Evolutionary conservation across 2,113 vertebrate genomes (phyloP).

Genomic region (Passer montanus): DNA sequence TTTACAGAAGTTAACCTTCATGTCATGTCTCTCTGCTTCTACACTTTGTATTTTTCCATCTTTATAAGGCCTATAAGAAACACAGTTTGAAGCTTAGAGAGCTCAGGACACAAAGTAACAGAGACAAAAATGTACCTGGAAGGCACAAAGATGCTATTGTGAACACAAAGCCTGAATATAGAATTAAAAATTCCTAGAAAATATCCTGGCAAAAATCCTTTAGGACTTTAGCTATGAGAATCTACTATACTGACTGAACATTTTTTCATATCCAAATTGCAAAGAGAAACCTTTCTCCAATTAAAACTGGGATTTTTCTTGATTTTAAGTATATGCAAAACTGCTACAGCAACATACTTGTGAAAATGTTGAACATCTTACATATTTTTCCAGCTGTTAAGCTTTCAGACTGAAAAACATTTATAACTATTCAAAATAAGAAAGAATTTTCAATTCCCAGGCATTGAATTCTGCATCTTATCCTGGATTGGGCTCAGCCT

Average conservation of each 20-base stretch:
- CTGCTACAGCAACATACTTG: background rate
- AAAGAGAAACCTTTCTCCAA: background rate
- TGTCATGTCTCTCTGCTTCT: background rate
- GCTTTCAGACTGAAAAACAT: background rate
- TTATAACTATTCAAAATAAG: background rate
- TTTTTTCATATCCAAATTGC: background rate
- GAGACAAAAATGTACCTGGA: background rate
- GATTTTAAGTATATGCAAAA: background rate
- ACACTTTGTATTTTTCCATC: background rate
- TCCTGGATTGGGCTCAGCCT: fast-evolving
- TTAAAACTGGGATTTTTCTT: background rate
- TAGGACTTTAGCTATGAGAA: background rate
- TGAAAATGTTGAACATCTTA: background rate
- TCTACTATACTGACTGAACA: background rate
- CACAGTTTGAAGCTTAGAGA: background rate
- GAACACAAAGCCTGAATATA: background rate
- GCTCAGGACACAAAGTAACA: background rate
- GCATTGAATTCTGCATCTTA: fast-evolving
- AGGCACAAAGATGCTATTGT: background rate
- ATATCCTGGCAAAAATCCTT: fast-evolving
- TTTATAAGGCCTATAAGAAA: background rate
- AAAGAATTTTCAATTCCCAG: background rate
- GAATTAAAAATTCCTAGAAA: background rate
- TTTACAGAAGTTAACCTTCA: background rate
- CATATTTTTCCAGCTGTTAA: background rate